These are phyloP conservation scores for Conus betulinus DNA, from an alignment of 1,140 invertebrate genomes.

Conservation along the genomic window DNA sequence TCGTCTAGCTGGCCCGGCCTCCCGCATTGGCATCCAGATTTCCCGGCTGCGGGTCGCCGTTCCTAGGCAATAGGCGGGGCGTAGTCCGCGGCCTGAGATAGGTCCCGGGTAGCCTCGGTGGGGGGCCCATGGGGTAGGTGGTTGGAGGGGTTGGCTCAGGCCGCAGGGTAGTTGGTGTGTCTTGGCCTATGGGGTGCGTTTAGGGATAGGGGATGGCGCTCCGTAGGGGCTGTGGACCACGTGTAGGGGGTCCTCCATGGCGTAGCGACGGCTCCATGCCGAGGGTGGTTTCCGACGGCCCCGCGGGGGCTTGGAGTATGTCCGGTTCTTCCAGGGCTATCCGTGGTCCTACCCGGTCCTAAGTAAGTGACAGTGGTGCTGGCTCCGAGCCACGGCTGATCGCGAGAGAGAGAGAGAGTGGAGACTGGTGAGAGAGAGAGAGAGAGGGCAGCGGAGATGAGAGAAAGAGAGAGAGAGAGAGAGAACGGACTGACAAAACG, in stretches of 20 bases:
- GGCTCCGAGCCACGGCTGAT: too few species aligned
- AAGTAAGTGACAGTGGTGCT: not conserved
- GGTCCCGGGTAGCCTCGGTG: slow-evolving; percentile 39
- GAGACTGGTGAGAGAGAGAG: too few species aligned
- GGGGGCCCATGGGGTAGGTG: slow-evolving; percentile 49
- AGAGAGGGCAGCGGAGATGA: too few species aligned
- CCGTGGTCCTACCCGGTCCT: slow-evolving; percentile 40
- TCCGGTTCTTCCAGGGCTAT: not conserved
- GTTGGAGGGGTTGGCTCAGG: slow-evolving; percentile 24
- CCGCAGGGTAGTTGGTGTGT: not conserved
- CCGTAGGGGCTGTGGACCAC: slow-evolving; percentile 22
- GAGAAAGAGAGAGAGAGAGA: too few species aligned
- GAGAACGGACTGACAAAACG: too few species aligned
- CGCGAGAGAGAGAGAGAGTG: too few species aligned
- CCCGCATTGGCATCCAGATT: slow-evolving; percentile 46
- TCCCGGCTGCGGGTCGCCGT: slow-evolving; percentile 48
- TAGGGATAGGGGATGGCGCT: too few species aligned
- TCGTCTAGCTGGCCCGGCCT: slow-evolving; percentile 34
- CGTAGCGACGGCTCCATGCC: slow-evolving; percentile 55
- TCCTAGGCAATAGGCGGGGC: slow-evolving; percentile 54
- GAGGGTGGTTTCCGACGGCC: slow-evolving; percentile 60
- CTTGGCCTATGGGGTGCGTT: too few species aligned
- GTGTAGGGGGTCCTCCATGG: slow-evolving; percentile 38
- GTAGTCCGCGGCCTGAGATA: slow-evolving; percentile 22
- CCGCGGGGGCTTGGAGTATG: not conserved